Percentiles rank a stretch among this genome's conserved stretches.
Conservation (phyloP, 2,797 vertebrate species). For the Dipus sagitta region DNA sequence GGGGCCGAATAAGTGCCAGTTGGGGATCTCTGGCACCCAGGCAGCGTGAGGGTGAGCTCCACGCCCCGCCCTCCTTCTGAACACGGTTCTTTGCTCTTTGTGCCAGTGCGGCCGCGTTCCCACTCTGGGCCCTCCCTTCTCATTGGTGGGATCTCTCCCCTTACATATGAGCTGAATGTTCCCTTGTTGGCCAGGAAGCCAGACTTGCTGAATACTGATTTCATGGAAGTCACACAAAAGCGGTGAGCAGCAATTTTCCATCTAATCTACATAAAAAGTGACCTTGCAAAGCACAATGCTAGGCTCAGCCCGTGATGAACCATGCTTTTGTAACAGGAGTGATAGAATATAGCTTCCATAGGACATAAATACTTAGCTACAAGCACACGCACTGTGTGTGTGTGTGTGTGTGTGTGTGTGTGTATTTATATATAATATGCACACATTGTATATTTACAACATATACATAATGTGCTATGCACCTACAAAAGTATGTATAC, state of each 20-base stretch:
- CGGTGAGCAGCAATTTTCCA: constrained; percentile 62
- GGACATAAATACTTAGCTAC: too few species aligned
- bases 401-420: too few species aligned
- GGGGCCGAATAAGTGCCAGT: constrained; percentile 85
- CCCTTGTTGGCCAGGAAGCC: constrained; percentile 82
- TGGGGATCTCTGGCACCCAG: constrained; percentile 81
- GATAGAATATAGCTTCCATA: not conserved
- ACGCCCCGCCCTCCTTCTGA: constrained; percentile 84
- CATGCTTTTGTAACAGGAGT: not conserved
- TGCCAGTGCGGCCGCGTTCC: constrained; percentile 79
- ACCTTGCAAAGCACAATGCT: constrained; percentile 36
- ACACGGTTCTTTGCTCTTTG: constrained; percentile 86
- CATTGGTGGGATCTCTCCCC: constrained; percentile 72
- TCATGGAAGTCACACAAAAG: constrained; percentile 81
- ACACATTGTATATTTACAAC: not conserved
- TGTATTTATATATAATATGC: too few species aligned
- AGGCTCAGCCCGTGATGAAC: not conserved
- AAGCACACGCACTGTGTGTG: too few species aligned
- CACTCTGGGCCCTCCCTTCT: constrained; percentile 81
- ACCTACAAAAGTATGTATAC: not conserved
- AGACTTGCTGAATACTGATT: constrained; percentile 83
- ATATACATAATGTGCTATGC: not conserved
- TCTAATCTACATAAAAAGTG: constrained; percentile 63
- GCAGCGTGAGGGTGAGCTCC: constrained; percentile 82
- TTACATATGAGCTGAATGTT: constrained; percentile 85